Evolutionary conservation across 2,113 vertebrate species (phyloP), one percentile per base, ranked within the genome.

Genomic region (Apodemus speciosus): DNA sequence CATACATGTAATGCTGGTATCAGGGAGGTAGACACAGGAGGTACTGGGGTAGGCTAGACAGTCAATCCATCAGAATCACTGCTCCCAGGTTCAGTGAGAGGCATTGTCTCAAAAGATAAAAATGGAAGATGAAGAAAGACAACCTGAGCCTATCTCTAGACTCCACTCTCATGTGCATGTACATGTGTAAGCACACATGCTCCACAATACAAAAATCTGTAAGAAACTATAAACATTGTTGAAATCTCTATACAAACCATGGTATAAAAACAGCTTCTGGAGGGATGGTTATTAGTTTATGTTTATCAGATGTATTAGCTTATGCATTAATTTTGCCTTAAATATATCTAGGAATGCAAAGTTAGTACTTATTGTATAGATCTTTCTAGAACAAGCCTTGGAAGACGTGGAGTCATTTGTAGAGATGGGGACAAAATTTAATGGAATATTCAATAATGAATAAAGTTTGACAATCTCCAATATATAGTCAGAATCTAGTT

Each of bases 241-340:
- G 7, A 92, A 92, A 77, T 43, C 9, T 11, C 60, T 87, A 77
- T 3, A 81, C 20, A 75, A 58, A 79, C 7, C 91, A 1, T 40
- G 56, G 62, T 80, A 90, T 30, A 53, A 96, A 89, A 88, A 2
- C 83, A 73, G 58, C 49, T 85, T 3, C 30, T 68, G 30, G 11
- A 20, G 20, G 3, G 75, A 27, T 53, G 46, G 0, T 69, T 69
- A 35, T 58, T 88, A 75, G 38, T 11, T 81, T 76, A 20, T 35
- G 16, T 43, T 51, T 30, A 53, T 85, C 32, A 89, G 62, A 79
- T 92, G 20, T 30, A 66, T 90, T 66, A 85, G 49, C 21, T 66
- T 79, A 35, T 40, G 20, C 95, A 13, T 89, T 85, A 49, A 91
- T 87, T 79, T 49, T 80, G 32, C 43, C 20, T 89, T 69, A 60